Evolutionary conservation across 2,888 invertebrate species (phyloP).

Genomic region (Conops quadrifasciatus): DNA sequence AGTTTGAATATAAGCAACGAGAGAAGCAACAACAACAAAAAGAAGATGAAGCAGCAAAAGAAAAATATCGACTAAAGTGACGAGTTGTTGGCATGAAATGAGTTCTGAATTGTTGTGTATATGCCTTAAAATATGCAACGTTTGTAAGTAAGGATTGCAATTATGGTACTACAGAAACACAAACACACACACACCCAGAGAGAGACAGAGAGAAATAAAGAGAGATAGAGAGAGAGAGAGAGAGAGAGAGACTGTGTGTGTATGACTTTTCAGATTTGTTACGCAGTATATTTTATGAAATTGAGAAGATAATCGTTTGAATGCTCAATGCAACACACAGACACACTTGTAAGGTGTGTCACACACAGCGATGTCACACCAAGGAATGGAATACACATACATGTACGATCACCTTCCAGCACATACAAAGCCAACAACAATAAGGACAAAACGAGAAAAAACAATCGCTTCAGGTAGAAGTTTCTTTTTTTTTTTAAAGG

Average conservation of each 20-base stretch:
- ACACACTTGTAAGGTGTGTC: too few species aligned
- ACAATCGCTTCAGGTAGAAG: not conserved
- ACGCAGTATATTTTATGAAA: constrained; percentile 15
- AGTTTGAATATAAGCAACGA: not conserved
- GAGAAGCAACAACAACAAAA: not conserved
- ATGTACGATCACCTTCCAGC: too few species aligned
- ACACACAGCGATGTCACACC: constrained; percentile 15
- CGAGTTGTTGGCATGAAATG: not conserved
- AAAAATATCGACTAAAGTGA: constrained; percentile 2
- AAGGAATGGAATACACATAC: not conserved
- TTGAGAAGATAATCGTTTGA: constrained; percentile 30
- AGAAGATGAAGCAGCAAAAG: not conserved
- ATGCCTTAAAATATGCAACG: constrained; percentile 26
- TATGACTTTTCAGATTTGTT: not conserved
- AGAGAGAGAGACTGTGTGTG: not conserved
- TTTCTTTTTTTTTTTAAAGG: too few species aligned
- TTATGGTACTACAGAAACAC: too few species aligned
- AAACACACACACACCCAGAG: not conserved
- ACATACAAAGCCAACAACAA: not conserved
- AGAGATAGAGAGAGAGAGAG: not conserved
- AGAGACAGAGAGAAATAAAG: not conserved
- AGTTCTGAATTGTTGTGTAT: not conserved
- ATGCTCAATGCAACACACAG: constrained; percentile 16
- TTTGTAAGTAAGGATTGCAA: constrained; percentile 11
- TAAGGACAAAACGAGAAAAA: not conserved